A percentile compares a stretch with the other conserved stretches of the same genome.
Evolutionary conservation across 2,888 invertebrate genomes (phyloP).

Genomic region (Lithosia quadra): DNA sequence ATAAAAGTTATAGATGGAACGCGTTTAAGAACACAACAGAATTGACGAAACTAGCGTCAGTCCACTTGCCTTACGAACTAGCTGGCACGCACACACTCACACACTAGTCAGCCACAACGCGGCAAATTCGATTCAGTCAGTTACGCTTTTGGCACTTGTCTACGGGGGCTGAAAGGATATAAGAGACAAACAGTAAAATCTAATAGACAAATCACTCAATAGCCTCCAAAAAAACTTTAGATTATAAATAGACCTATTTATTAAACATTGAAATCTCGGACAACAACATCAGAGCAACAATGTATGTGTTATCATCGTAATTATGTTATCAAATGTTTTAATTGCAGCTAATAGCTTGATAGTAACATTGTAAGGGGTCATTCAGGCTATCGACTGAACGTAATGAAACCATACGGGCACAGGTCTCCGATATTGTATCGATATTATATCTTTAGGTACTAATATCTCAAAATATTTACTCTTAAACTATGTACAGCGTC

Average conservation of each 20-base stretch:
- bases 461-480: no score
- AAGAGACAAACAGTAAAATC: not conserved
- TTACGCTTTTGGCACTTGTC: no score
- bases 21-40: no score
- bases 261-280: constrained; percentile 2
- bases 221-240: not conserved
- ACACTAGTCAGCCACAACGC: no score
- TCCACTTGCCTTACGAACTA: no score
- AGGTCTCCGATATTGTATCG: constrained; percentile 48
- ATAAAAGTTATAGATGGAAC: no score
- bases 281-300: constrained; percentile 33
- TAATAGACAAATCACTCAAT: not conserved
- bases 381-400: constrained; percentile 58
- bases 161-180: no score
- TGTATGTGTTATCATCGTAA: constrained; percentile 66
- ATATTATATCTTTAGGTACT: constrained; percentile 37
- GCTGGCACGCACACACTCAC: no score
- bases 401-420: constrained; percentile 38
- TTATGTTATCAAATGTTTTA: constrained; percentile 74
- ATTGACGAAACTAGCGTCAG: no score
- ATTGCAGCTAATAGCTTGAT: constrained; percentile 81
- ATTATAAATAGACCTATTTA: constrained; percentile 3
- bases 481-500: no score
- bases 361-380: constrained; percentile 68
- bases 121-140: no score